These are phyloP conservation scores for Molothrus aeneus DNA, from an alignment of 2,797 vertebrate species.

Conservation along the genomic window DNA sequence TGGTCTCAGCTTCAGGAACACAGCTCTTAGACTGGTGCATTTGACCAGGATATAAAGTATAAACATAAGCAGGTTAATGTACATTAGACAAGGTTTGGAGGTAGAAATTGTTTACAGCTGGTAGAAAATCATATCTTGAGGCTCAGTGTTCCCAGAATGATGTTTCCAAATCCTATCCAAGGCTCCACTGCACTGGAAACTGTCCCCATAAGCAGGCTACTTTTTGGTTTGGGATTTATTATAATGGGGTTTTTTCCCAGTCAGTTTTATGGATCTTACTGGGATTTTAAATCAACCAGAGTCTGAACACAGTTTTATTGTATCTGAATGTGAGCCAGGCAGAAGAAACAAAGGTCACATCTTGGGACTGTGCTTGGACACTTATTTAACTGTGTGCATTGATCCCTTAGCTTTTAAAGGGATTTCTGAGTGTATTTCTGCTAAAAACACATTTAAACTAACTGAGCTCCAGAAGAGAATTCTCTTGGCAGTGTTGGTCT, in stretches of 20 bases:
- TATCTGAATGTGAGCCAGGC: neutral
- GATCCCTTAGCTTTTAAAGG: neutral
- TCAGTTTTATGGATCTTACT: neutral
- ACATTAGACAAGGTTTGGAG: neutral
- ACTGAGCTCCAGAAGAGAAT: neutral
- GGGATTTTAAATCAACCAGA: neutral
- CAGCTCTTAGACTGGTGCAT: neutral
- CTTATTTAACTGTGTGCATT: neutral
- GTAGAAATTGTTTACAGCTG: neutral
- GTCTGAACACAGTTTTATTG: neutral
- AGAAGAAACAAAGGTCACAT: neutral
- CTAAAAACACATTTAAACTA: neutral
- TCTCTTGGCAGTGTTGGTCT: neutral
- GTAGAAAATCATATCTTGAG: neutral
- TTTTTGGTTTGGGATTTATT: neutral
- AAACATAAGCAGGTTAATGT: neutral
- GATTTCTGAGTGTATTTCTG: neutral
- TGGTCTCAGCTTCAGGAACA: neutral
- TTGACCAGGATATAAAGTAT: neutral
- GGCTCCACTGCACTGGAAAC: neutral
- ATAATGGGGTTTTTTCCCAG: rapidly evolving
- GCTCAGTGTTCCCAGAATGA: neutral
- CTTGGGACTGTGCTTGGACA: neutral
- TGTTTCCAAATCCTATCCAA: neutral
- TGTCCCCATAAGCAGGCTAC: neutral